These are phyloP conservation scores for Illadopsis cleaveri DNA, from an alignment of 2,113 vertebrate species.

Conservation along the genomic window DNA sequence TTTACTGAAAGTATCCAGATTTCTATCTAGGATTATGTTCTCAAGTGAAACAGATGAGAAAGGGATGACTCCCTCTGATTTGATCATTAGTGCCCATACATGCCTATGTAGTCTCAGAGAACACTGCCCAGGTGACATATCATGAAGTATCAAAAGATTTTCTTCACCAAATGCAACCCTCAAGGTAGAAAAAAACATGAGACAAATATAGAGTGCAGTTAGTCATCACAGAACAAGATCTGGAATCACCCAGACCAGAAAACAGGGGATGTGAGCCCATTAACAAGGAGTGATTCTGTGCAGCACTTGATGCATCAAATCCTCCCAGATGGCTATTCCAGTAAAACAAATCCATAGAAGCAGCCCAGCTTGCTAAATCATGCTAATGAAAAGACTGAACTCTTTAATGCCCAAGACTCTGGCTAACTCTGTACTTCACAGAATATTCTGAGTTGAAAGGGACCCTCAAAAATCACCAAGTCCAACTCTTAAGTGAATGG, in stretches of 20 bases:
- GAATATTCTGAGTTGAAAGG: not conserved
- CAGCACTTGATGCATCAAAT: rapidly evolving
- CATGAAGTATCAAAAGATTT: not conserved
- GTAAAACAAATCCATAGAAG: not conserved
- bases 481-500: not conserved
- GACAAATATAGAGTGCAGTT: rapidly evolving
- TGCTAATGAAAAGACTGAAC: not conserved
- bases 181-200: not conserved
- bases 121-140: not conserved
- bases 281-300: not conserved
- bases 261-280: not conserved
- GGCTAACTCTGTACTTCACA: not conserved
- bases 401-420: not conserved
- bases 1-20: not conserved
- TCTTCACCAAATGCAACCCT: not conserved
- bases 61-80: not conserved
- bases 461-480: not conserved
- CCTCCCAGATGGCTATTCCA: not conserved
- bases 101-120: not conserved
- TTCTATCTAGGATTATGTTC: not conserved
- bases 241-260: not conserved
- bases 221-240: not conserved
- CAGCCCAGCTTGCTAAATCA: not conserved
- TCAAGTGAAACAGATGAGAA: not conserved
- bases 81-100: not conserved